A percentile compares a stretch with the other conserved stretches of the same genome.
phyloP scores from a whole-genome alignment of 2,797 vertebrate genomes.

The Semotilus atromaculatus region DNA sequence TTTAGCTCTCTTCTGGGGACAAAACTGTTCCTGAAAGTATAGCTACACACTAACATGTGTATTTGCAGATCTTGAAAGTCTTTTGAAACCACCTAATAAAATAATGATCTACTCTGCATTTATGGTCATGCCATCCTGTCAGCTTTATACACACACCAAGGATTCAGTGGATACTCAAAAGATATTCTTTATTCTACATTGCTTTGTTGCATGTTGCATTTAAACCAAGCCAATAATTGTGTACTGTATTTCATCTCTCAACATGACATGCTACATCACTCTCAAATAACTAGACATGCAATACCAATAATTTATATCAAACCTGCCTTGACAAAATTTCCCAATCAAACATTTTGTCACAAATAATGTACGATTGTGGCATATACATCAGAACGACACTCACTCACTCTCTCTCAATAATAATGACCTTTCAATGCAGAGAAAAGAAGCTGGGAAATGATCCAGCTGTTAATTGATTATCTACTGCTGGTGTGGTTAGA shows the following conservation, averaged over 20 bases:
- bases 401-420: conserved; percentile 64
- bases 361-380: neutral
- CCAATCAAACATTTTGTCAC: neutral
- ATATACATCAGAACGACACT: neutral
- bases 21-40: neutral
- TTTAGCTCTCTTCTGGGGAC: neutral
- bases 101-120: neutral
- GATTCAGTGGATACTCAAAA: neutral
- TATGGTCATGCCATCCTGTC: neutral
- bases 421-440: conserved; percentile 74
- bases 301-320: neutral
- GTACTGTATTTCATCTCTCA: neutral
- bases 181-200: neutral
- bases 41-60: neutral
- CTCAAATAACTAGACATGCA: neutral
- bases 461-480: conserved; percentile 48
- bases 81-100: neutral
- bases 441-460: conserved; percentile 57
- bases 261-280: neutral
- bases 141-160: neutral
- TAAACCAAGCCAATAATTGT: neutral
- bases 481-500: conserved; percentile 17
- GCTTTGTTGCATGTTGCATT: neutral
- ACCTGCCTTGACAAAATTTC: neutral
- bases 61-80: neutral